Percentiles rank a stretch among this genome's conserved stretches.
phyloP scores from a whole-genome alignment of 2,888 invertebrate species.

The Drosophila tanythrix region DNA sequence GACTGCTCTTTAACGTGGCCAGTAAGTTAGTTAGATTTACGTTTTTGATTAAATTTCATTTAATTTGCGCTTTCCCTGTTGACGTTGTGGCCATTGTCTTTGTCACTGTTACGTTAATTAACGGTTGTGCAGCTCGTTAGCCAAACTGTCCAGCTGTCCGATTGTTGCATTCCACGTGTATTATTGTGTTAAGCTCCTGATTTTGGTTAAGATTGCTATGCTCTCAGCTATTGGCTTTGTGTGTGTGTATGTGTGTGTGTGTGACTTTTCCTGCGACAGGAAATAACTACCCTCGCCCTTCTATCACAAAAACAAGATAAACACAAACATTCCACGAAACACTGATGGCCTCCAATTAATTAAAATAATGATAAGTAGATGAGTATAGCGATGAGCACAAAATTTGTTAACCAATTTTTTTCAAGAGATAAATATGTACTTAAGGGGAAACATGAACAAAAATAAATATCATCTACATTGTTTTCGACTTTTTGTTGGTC shows the following conservation, averaged over 20 bases:
- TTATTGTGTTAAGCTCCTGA: conserved; percentile 28
- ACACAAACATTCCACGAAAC: conserved; percentile 2
- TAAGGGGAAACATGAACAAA: background rate
- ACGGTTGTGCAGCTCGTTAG: conserved; percentile 55
- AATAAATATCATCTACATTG: background rate
- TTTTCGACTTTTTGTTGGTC: background rate
- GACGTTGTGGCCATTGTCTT: conserved; percentile 30
- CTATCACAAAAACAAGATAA: conserved; percentile 16
- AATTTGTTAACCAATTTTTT: conserved; percentile 10
- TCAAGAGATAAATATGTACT: background rate
- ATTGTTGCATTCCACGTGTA: conserved; percentile 36
- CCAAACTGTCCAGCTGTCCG: conserved; percentile 30
- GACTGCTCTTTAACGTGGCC: conserved; percentile 27
- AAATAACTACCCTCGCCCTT: conserved; percentile 1
- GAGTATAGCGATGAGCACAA: background rate
- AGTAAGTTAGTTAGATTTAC: conserved; percentile 70
- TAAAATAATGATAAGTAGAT: conserved; percentile 11
- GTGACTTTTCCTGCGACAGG: conserved; percentile 1
- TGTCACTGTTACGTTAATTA: conserved; percentile 61
- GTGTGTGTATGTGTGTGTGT: background rate
- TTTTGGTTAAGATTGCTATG: conserved; percentile 17
- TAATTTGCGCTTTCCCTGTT: conserved; percentile 60
- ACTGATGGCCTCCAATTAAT: conserved; percentile 22
- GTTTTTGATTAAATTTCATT: conserved; percentile 77
- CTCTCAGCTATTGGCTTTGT: conserved; percentile 5